Base-by-base conservation (phyloP, 2,113 vertebrate species). In the Leiothrix lutea region DNA sequence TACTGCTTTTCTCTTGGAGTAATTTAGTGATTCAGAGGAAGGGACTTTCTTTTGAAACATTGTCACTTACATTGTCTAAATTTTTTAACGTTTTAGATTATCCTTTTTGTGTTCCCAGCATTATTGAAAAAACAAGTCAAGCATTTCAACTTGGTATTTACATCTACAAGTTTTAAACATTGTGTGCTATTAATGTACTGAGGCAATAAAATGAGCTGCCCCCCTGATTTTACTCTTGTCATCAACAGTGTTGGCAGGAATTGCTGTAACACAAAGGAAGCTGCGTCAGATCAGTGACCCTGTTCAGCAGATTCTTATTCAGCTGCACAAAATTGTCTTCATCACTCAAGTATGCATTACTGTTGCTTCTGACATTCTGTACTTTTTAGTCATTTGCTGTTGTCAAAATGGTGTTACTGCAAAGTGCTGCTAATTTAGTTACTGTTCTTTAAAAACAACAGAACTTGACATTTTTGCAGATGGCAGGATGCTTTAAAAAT, bases 261-360 rank as follows among this genome's bases (percentile, higher is more conserved):
- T 99, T 87, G 98, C 98, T 53, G 98, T 99, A n/a, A 99, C 99
- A 54, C 98, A 99, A 90, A 98, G 98, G 94, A 99, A 99, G 92
- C 98, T 99, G 38, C 94, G 95, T 28, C 98, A 99, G 97, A 99
- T 99, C 74, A 98, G 98, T 40, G 99, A 99, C 94, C 99, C 99
- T 44, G 97, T 99, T 92, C 98, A 99, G 96, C 98, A 98, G 96
- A 98, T 99, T 83, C 97, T 99, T 53, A 92, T 98, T 90, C 99
- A 99, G 95, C 98, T 99, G 85, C 99, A 99, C 96, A 99, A 99
- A 98, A 98, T 99, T 86, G 97, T 99, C 92, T 99, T 98, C 88
- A 98, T 99, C 96, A 98, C 98, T 60, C 99, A 99, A 97, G 99
- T 99, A 95, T 73, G 89, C 62, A 45, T 87, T 83, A n/a, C 78